Conservation (phyloP, 2,113 vertebrate species). For the Tenebrosternarchus preto region DNA sequence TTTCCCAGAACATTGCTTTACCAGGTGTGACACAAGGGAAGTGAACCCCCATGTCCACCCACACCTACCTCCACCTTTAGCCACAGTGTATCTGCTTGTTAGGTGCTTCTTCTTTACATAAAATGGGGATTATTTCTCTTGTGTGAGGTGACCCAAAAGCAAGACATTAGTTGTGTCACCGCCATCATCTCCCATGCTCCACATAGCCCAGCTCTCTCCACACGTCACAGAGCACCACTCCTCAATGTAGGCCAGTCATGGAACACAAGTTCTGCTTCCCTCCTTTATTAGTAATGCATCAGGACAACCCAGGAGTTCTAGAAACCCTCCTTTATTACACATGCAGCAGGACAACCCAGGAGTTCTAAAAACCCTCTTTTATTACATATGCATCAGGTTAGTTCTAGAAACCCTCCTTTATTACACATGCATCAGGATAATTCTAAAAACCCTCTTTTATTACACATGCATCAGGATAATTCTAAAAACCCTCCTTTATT, state of each 20-base stretch:
- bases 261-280: slow-evolving; percentile 7
- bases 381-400: neutral
- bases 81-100: neutral
- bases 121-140: neutral
- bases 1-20: too few relatives aligned
- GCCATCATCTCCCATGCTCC: slow-evolving; percentile 8
- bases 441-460: too few relatives aligned
- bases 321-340: too few relatives aligned
- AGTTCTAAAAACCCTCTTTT: neutral
- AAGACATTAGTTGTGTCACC: slow-evolving; percentile 4
- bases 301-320: neutral
- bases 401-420: neutral
- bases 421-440: neutral
- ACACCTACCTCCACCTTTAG: too few relatives aligned
- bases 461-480: too few relatives aligned
- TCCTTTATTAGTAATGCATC: neutral
- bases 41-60: too few relatives aligned
- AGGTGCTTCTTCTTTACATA: neutral
- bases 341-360: too few relatives aligned
- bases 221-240: slow-evolving; percentile 15
- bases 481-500: too few relatives aligned
- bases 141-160: slow-evolving; percentile 36
- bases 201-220: slow-evolving; percentile 19
- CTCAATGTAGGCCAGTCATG: slow-evolving; percentile 46
- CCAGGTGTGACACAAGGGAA: too few relatives aligned